Evolutionary conservation across 2,113 vertebrate genomes (phyloP), one percentile per base, ranked within the genome.

Genomic region (Meleagris gallopavo): DNA sequence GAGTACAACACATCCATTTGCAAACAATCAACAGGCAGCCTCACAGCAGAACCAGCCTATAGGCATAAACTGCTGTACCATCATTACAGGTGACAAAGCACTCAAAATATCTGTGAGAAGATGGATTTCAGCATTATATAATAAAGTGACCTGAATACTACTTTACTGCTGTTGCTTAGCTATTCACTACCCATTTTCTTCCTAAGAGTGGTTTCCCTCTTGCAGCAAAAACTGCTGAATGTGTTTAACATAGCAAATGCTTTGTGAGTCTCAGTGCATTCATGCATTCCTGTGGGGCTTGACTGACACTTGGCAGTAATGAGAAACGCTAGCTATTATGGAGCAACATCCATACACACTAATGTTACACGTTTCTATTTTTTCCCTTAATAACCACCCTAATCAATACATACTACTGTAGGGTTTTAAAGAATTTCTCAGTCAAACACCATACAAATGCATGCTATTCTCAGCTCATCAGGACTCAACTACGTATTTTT

Each of bases 291-390:
- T 50, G 1, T 2, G 18, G 36, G 77, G 54, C 38, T 29, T 25
- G 77, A 43, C 78, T 74, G 95, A 88, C 38, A 29, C 93, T 27
- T 58, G 84, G 70, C 5, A 13, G 38, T 15, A 38, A 50, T 7
- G 22, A 77, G 73, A 60, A 87, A 41, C 41, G 38, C 34, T 54
- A 27, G 66, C 19, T 75, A 55, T n/a, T 58, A 20, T 1, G 32
- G 20, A 72, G 20, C 24, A 43, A 74, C 83, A 55, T 7, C 78
- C 16, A 18, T 7, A 76, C 75, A 22, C 22, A 1, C 34, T 9
- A n/a, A 8, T 4, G 18, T 12, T 27, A 9, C 2, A 43, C 0
- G 1, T 22, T 55, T 15, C 17, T n/a, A 0, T 5, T 40, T 52
- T 30, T 29, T 27, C 2, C 34, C 38, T 46, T 52, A 61, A 9